Conservation (phyloP, 2,888 invertebrate genomes). For the Calameuta idolon region DNA sequence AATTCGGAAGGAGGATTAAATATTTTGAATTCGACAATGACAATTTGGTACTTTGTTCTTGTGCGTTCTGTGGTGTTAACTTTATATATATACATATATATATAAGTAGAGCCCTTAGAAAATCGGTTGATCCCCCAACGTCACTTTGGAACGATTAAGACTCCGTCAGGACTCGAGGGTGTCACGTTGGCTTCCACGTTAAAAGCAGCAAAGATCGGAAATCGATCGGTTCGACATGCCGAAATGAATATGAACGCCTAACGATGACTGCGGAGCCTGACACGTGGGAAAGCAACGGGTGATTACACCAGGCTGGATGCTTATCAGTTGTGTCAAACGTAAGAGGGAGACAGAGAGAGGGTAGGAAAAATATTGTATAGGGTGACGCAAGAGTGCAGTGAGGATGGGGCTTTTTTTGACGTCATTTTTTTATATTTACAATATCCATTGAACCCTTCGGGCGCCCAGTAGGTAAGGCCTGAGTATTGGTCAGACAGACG, state of each 20-base stretch:
- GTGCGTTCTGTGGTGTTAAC: neutral
- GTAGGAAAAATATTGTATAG: neutral
- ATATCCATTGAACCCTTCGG: too few species aligned
- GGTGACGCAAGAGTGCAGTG: neutral
- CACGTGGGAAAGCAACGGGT: neutral
- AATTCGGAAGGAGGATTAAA: too few species aligned
- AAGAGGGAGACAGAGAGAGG: neutral
- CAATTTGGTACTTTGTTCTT: neutral
- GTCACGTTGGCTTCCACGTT: neutral
- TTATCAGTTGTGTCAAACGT: neutral
- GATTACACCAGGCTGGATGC: neutral
- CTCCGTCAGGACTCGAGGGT: neutral
- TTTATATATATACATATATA: too few species aligned
- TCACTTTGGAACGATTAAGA: neutral
- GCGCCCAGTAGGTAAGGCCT: too few species aligned
- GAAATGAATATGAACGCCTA: neutral
- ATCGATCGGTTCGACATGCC: neutral
- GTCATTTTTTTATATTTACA: too few species aligned
- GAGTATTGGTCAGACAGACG: too few species aligned
- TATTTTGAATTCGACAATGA: neutral
- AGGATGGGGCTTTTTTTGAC: too few species aligned
- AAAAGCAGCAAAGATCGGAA: neutral
- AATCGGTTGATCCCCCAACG: neutral
- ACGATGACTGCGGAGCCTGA: neutral
- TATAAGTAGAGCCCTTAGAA: neutral